These are phyloP conservation scores for Sardina pilchardus DNA, from an alignment of 2,113 vertebrate species.

Conservation along the genomic window DNA sequence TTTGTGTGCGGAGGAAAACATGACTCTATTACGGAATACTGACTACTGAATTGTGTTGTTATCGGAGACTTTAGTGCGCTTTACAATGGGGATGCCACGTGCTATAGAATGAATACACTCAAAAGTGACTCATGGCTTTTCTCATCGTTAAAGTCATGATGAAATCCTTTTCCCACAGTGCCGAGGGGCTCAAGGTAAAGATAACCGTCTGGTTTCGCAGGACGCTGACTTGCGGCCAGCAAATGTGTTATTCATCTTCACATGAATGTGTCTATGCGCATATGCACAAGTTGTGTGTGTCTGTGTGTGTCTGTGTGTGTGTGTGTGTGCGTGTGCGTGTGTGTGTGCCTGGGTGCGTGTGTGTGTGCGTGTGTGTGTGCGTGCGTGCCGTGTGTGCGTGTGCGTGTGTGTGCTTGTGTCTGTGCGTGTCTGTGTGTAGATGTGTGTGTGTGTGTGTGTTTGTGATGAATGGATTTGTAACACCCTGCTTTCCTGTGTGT, in stretches of 20 bases:
- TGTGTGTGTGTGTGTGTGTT: not conserved
- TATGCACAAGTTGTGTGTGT: not conserved
- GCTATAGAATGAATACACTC: not conserved
- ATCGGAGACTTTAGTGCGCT: not conserved
- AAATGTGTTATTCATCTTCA: not conserved
- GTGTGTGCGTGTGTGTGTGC: not conserved
- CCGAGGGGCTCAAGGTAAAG: not conserved
- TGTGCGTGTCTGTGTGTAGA: not conserved
- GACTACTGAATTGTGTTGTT: not conserved
- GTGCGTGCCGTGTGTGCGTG: not conserved
- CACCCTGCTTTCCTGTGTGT: not conserved
- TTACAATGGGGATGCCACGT: not conserved
- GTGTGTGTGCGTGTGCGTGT: not conserved
- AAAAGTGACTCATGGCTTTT: not conserved
- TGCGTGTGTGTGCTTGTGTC: constrained; percentile 14
- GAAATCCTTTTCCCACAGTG: not conserved
- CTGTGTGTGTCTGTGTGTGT: not conserved
- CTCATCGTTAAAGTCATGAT: not conserved
- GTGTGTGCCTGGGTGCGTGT: not conserved
- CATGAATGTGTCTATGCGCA: no score
- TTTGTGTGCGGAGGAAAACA: no score
- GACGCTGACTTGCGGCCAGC: not conserved
- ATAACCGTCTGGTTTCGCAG: not conserved
- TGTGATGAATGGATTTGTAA: not conserved
- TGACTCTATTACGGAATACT: no score